phyloP scores from a whole-genome alignment of 2,797 vertebrate species.

The Phrynocephalus guinanensis region DNA sequence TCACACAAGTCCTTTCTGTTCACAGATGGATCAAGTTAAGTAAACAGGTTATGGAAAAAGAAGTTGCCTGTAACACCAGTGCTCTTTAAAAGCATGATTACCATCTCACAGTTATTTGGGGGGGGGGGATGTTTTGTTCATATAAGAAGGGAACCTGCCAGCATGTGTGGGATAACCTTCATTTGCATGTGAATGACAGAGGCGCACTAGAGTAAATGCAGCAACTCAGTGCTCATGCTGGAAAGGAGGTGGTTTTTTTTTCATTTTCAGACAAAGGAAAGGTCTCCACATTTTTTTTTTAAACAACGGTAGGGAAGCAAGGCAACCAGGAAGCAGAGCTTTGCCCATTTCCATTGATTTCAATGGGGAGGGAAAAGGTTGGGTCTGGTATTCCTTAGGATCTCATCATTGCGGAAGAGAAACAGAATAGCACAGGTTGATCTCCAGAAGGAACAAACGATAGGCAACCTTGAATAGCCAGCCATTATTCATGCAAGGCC shows the following conservation, averaged over 20 bases:
- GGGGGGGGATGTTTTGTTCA: slow-evolving; percentile 51
- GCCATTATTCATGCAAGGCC: neutral
- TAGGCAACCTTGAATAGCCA: neutral
- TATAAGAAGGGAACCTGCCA: slow-evolving; percentile 39
- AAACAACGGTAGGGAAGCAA: slow-evolving; percentile 2
- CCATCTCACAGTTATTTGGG: slow-evolving; percentile 51
- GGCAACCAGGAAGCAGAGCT: neutral
- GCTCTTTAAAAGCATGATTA: slow-evolving; percentile 28
- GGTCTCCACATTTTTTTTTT: neutral
- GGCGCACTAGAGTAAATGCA: slow-evolving; percentile 24
- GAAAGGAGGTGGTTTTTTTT: neutral
- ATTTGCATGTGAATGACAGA: accelerated
- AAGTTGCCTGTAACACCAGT: slow-evolving; percentile 45
- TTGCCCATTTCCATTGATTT: neutral
- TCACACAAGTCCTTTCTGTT: slow-evolving; percentile 54
- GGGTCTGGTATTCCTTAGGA: neutral
- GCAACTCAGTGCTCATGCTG: slow-evolving; percentile 26
- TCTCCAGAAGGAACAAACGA: neutral
- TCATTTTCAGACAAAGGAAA: neutral
- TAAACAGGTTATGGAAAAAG: slow-evolving; percentile 49
- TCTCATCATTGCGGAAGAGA: neutral
- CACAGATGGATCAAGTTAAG: slow-evolving; percentile 46
- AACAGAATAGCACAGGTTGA: neutral
- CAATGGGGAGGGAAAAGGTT: neutral
- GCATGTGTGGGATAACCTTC: slow-evolving; percentile 9